phyloP scores from a whole-genome alignment of 2,888 invertebrate genomes.

The Lithophane leautieri region DNA sequence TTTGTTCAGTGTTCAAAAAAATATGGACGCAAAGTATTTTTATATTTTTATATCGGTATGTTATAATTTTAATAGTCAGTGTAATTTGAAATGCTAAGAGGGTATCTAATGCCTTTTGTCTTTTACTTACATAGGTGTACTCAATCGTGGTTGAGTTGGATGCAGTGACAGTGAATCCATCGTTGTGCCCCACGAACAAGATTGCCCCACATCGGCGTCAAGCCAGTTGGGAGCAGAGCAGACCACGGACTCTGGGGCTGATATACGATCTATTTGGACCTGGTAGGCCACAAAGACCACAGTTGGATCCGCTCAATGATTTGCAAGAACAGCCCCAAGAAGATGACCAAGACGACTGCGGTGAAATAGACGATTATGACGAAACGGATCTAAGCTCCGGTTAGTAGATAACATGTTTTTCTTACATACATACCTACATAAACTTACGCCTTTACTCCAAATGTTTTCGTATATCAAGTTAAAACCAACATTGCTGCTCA shows the following conservation, averaged over 20 bases:
- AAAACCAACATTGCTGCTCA: background rate
- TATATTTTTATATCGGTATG: conserved; percentile 54
- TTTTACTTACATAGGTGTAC: conserved; percentile 66
- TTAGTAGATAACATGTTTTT: conserved; percentile 66
- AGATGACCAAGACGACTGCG: conserved; percentile 83
- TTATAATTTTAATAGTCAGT: conserved; percentile 4
- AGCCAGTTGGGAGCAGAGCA: conserved; percentile 66
- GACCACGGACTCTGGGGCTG: conserved; percentile 80
- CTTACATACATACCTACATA: background rate
- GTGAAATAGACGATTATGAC: conserved; percentile 87
- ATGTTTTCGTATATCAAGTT: background rate
- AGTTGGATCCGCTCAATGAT: conserved; percentile 66
- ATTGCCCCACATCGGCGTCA: conserved; percentile 82
- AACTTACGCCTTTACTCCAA: background rate
- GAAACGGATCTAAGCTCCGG: conserved; percentile 85
- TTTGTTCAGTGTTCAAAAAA: conserved; percentile 13
- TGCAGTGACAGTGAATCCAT: conserved; percentile 80
- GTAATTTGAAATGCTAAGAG: background rate
- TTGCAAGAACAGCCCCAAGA: conserved; percentile 81
- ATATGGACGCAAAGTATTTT: conserved; percentile 39
- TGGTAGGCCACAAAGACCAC: conserved; percentile 62
- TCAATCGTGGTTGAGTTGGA: conserved; percentile 69
- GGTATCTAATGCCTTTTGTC: conserved; percentile 13
- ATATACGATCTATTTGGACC: conserved; percentile 78
- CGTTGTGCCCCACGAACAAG: conserved; percentile 86